Evolutionary conservation across 2,113 vertebrate species (phyloP).

Genomic region (Alethe castanea): DNA sequence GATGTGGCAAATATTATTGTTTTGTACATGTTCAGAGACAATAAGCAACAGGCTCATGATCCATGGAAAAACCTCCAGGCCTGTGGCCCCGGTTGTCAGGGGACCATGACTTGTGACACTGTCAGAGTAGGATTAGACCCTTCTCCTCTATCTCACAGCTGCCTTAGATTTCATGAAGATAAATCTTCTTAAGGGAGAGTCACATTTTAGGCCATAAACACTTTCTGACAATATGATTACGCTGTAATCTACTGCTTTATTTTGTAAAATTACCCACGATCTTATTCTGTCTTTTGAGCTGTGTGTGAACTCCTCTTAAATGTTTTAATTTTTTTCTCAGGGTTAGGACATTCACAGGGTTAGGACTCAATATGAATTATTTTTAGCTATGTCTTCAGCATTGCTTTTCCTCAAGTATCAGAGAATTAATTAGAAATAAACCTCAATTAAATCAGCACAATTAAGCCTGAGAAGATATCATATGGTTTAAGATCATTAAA

Average conservation of each 20-base stretch:
- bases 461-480: not conserved
- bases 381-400: not conserved
- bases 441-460: not conserved
- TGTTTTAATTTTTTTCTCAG: not conserved
- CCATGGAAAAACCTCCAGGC: not conserved
- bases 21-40: not conserved
- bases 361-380: not conserved
- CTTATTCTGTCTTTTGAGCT: not conserved
- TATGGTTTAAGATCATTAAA: not conserved
- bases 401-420: not conserved
- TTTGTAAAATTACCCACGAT: constrained; percentile 4
- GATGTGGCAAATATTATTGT: not conserved
- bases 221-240: not conserved
- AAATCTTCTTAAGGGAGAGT: constrained; percentile 37
- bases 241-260: not conserved
- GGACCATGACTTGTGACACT: not conserved
- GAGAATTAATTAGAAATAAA: not conserved
- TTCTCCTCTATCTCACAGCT: constrained; percentile 52
- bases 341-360: not conserved
- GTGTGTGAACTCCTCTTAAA: not conserved
- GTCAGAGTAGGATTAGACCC: constrained; percentile 30
- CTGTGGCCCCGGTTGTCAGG: not conserved
- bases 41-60: not conserved
- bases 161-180: constrained; percentile 36
- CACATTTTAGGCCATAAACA: constrained; percentile 44